These are phyloP conservation scores for Marmota flaviventris DNA, from an alignment of 2,113 vertebrate species.

Conservation along the genomic window DNA sequence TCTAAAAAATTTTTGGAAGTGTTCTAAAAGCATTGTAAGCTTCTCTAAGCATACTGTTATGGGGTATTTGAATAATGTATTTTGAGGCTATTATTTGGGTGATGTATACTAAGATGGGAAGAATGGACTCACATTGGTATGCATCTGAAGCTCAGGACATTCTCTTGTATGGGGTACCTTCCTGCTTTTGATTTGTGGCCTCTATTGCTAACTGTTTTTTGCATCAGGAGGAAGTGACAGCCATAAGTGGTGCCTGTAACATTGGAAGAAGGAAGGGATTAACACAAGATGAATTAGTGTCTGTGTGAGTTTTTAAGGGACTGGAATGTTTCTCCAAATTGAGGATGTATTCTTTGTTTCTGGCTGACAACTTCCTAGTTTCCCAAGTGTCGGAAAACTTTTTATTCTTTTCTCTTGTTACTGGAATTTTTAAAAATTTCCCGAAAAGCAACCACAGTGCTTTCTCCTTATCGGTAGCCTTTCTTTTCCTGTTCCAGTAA, in stretches of 20 bases:
- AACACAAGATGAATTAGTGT: conserved; percentile 53
- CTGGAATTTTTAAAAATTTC: conserved; percentile 75
- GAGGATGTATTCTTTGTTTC: conserved; percentile 72
- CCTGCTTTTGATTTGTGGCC: conserved; percentile 59
- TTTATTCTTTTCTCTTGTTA: conserved; percentile 76
- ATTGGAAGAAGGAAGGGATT: conserved; percentile 66
- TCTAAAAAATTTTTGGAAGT: neutral
- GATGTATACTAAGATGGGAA: neutral
- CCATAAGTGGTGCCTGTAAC: conserved; percentile 23
- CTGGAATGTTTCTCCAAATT: conserved; percentile 74
- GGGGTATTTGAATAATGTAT: neutral
- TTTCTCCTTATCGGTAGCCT: conserved; percentile 78
- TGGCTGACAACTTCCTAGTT: conserved; percentile 75
- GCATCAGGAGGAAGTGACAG: conserved; percentile 64
- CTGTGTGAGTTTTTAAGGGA: conserved; percentile 59
- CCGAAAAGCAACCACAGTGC: conserved; percentile 77
- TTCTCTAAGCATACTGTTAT: neutral
- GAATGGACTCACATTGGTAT: neutral
- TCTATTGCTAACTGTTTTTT: conserved; percentile 47
- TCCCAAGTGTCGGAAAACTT: conserved; percentile 54
- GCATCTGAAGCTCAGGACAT: neutral
- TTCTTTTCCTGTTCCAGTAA: conserved; percentile 81
- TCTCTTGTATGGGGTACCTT: conserved; percentile 6
- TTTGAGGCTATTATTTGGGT: neutral
- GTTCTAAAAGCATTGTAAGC: neutral